Base-by-base conservation (phyloP, 2,888 invertebrate genomes). In the Amiota minor region DNA sequence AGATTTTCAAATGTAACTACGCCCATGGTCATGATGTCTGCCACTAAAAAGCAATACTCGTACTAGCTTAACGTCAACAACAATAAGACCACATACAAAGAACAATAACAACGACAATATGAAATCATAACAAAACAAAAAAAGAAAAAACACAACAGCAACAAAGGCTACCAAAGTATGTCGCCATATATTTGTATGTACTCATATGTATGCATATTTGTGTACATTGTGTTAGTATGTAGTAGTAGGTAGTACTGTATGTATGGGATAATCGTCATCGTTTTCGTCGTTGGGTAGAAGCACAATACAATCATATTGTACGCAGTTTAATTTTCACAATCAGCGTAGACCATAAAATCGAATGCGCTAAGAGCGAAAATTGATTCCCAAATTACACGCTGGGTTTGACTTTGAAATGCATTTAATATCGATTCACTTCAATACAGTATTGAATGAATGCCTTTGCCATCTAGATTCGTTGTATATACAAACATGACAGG, bases 281-380 rank as follows among this genome's bases (percentile, higher is more conserved):
- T 35, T 35, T 3, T 35, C 6, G 35, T 35, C 6, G 35, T 35
- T n/a, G 1, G 18, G 2, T 20, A n/a, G 56, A 23, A 23, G 35
- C 23, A 61, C 61, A 61, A 61, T 61, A 35, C 61, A 53, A 69
- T 62, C 53, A 70, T 73, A 74, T 72, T 61, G 65, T 45, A 47
- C 45, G 50, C 73, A 70, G 67, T 72, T 75, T 56, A 73, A 75
- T 75, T 35, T 74, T 73, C 56, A 70, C 59, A 74, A 74, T 74
- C 74, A 74, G 71, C 65, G 64, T 53, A 64, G 59, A 73, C 73
- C 73, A 77, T 75, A 75, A 74, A 74, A 77, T 75, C 72, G 70
- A 74, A 77, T 75, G 70, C 71, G 50, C 74, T 71, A 75, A 74
- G 71, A 71, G 76, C 75, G 74, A 61, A 77, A 79, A 78, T 78